Percentiles rank a stretch among this genome's conserved stretches.
Evolutionary conservation across 2,113 vertebrate species (phyloP).

Genomic region (Vidua macroura): DNA sequence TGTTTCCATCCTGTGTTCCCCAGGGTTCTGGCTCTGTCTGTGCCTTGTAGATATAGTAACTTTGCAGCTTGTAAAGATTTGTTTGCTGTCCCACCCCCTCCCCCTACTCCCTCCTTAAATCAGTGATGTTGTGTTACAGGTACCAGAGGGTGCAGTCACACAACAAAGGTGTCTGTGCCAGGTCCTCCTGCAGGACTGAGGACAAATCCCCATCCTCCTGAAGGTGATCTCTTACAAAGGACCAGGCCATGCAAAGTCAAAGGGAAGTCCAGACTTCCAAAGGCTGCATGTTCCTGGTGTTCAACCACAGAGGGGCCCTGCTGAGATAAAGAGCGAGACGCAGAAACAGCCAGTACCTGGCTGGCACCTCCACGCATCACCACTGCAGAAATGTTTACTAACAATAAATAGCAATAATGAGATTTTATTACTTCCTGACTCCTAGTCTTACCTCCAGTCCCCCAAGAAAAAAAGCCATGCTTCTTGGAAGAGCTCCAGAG

Average conservation of each 20-base stretch:
- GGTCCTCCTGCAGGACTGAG: not conserved
- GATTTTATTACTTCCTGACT: conserved; percentile 53
- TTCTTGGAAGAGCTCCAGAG: conserved; percentile 36
- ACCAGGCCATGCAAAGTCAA: accelerated
- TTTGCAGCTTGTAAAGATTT: conserved; percentile 55
- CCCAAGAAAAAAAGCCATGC: not conserved
- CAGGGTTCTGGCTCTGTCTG: conserved; percentile 44
- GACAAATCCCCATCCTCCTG: accelerated
- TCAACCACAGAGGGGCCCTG: not conserved
- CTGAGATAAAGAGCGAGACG: not conserved
- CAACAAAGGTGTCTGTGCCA: not conserved
- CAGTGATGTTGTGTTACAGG: not conserved
- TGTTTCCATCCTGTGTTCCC: conserved; percentile 39
- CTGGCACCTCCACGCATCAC: not conserved
- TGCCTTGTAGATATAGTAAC: conserved; percentile 46
- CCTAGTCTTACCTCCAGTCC: conserved; percentile 38
- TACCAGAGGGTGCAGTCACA: accelerated
- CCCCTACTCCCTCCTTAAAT: not conserved
- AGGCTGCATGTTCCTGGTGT: not conserved
- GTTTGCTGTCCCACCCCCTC: not conserved
- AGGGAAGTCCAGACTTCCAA: not conserved
- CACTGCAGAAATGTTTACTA: not conserved
- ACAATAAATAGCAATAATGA: conserved; percentile 38
- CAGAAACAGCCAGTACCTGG: not conserved
- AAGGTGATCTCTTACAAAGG: not conserved